Evolutionary conservation across 2,888 invertebrate species (phyloP), one percentile per base, ranked within the genome.

Genomic region (Drosophila rellima): DNA sequence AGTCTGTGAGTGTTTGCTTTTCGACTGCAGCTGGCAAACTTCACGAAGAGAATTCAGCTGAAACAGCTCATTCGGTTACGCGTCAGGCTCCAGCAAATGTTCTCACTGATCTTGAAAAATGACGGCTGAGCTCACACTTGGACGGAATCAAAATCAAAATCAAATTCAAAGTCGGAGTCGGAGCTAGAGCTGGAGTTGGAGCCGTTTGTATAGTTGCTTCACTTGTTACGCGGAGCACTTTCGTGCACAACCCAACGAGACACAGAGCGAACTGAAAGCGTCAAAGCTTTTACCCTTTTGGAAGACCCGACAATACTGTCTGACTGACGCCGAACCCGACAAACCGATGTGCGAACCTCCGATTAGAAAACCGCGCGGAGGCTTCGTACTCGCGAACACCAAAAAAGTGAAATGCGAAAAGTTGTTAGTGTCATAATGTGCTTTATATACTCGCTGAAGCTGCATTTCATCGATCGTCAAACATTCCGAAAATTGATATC

Each of bases 351-450:
- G 48, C 59, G 66, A 66, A 65, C 57, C 10, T 51, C 31, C 50
- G 39, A 60, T 55, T 50, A 52, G 65, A 60, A 47, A 42, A 40
- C 31, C 33, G 50, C 47, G 64, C 61, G 57, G 66, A 63, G 64
- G 62, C 70, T 71, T 70, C 67, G 60, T 67, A 33, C 61, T 52
- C 56, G 56, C 55, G 65, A 73, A 47, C 55, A 56, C 65, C 70
- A 33, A 13, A 47, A 5, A 47, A 71, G 70, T 74, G 74, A 78
- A 85, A 82, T 89, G 89, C 70, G 71, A 77, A 74, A 75, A 70
- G 37, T 60, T 70, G 71, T 52, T 73, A 74, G 77, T 73, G 81
- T 77, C 80, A 79, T 70, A 72, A 77, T 70, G 63, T 67, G 75
- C 82, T 80, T 77, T 86, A 83, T 80, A 37, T 64, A 60, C 50